Percentiles rank a stretch among this genome's conserved stretches.
phyloP scores from a whole-genome alignment of 2,888 invertebrate genomes.

The Empis livida region DNA sequence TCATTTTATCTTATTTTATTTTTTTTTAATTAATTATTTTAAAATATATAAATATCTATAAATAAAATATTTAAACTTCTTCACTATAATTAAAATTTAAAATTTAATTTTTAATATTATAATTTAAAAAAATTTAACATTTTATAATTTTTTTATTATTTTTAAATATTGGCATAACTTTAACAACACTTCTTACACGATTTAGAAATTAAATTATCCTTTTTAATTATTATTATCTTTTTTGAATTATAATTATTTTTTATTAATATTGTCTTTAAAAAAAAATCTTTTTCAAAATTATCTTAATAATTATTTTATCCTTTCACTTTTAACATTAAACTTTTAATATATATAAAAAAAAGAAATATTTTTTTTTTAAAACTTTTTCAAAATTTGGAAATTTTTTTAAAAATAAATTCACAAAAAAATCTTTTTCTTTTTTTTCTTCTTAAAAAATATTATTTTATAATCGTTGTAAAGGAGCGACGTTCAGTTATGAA shows the following conservation, averaged over 20 bases:
- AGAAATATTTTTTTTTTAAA: no score
- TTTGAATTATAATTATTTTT: no score
- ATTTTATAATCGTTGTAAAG: conserved; percentile 18
- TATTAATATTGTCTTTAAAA: no score
- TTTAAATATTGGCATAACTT: not conserved
- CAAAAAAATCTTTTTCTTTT: not conserved
- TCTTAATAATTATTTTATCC: no score
- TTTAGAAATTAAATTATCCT: not conserved
- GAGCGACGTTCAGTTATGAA: conserved; percentile 31
- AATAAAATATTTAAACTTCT: conserved; percentile 1
- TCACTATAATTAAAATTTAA: not conserved
- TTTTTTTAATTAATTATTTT: no score
- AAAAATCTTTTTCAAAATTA: no score
- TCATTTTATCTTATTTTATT: conserved; percentile 36
- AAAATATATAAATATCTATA: not conserved
- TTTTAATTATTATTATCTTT: no score
- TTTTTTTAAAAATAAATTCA: not conserved
- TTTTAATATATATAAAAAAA: no score
- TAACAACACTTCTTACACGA: not conserved
- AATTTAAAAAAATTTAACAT: conserved; percentile 4
- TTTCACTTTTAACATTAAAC: no score
- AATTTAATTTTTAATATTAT: conserved; percentile 11
- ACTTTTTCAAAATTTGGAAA: not conserved
- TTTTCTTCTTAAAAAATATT: not conserved
- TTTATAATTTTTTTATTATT: not conserved